phyloP scores from a whole-genome alignment of 2,797 vertebrate species.

The Euphonia xanthogaster region DNA sequence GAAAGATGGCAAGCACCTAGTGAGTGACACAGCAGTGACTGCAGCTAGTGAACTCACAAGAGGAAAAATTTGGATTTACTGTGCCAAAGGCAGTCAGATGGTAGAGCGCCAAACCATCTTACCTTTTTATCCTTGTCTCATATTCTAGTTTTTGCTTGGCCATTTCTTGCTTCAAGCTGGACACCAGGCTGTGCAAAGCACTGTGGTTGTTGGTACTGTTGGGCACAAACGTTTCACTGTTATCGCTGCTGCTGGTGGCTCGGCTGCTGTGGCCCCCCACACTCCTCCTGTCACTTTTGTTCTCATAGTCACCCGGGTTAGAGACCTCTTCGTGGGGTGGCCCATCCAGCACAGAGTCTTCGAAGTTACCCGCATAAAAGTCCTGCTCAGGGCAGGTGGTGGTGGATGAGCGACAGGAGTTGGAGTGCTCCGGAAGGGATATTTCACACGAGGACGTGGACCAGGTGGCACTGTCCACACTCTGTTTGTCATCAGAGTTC shows the following conservation, averaged over 20 bases:
- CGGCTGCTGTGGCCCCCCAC: conserved; percentile 81
- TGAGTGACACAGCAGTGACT: neutral
- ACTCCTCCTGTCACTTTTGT: conserved; percentile 77
- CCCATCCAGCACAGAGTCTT: conserved; percentile 85
- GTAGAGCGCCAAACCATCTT: neutral
- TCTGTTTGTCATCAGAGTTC: conserved; percentile 94
- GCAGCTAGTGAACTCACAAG: rapidly evolving
- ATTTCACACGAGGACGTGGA: conserved; percentile 98
- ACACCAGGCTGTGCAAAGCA: conserved; percentile 93
- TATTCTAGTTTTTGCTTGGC: conserved; percentile 94
- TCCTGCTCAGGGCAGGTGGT: conserved; percentile 97
- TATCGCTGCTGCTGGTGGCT: conserved; percentile 90
- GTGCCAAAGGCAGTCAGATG: neutral
- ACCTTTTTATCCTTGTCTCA: conserved; percentile 95
- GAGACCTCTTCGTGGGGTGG: conserved; percentile 75
- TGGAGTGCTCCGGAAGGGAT: conserved; percentile 94
- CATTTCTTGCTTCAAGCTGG: conserved; percentile 97
- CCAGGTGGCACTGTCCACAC: conserved; percentile 97
- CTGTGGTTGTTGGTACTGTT: conserved; percentile 86
- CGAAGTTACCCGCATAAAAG: conserved; percentile 86
- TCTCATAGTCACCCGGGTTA: conserved; percentile 73
- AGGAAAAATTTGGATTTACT: neutral
- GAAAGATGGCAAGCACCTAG: neutral
- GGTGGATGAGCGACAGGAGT: conserved; percentile 94
- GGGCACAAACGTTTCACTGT: conserved; percentile 83